phyloP scores from a whole-genome alignment of 2,113 vertebrate genomes.

The Rynchops niger region DNA sequence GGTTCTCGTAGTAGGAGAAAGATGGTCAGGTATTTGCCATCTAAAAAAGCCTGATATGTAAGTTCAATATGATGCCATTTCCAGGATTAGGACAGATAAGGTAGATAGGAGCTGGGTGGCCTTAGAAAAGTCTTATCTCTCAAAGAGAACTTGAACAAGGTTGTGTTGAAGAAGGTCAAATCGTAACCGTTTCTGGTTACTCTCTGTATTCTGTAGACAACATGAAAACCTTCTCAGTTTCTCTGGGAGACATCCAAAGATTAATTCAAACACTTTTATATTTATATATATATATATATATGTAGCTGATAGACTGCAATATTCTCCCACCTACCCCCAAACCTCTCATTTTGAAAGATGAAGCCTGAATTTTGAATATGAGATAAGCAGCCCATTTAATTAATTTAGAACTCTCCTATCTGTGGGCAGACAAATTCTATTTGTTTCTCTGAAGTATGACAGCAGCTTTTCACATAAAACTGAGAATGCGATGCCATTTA shows the following conservation, averaged over 20 bases:
- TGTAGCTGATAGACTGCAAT: not conserved
- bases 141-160: not conserved
- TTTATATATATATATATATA: not conserved
- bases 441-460: not conserved
- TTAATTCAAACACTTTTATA: not conserved
- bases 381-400: constrained; percentile 22
- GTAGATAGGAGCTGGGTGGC: not conserved
- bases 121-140: not conserved
- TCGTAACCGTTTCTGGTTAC: not conserved
- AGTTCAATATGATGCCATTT: not conserved
- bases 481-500: not conserved
- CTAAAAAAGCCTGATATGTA: not conserved
- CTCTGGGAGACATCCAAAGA: not conserved
- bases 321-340: not conserved
- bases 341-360: constrained; percentile 24
- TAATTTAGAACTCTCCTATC: not conserved
- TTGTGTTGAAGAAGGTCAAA: not conserved
- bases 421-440: not conserved
- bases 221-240: not conserved
- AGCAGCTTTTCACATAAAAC: not conserved
- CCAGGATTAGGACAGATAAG: not conserved
- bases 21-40: not conserved
- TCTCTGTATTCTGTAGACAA: not conserved
- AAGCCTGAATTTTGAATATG: not conserved
- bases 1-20: not conserved